These are phyloP conservation scores for Toxotes jaculatrix DNA, from an alignment of 2,113 vertebrate genomes.

Conservation along the genomic window DNA sequence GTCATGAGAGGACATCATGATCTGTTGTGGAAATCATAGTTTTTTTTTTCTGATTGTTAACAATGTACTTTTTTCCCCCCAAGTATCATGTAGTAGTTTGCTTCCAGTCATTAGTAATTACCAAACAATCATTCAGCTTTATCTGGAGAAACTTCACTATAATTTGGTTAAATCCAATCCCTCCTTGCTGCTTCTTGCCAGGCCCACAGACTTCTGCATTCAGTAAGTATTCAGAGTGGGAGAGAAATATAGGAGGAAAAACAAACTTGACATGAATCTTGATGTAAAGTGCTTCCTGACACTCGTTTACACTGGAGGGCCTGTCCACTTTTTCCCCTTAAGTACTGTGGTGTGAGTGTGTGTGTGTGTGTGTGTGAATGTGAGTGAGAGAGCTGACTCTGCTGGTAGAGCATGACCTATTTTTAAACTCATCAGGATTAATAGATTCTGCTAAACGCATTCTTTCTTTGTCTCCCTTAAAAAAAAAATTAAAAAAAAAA, in stretches of 20 bases:
- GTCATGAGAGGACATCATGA: too few relatives aligned
- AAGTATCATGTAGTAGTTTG: too few relatives aligned
- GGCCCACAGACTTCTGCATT: slow-evolving; percentile 3
- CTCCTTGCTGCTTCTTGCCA: not conserved
- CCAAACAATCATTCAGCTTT: not conserved
- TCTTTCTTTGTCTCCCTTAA: not conserved
- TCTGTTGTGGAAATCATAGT: too few relatives aligned
- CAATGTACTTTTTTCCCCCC: too few relatives aligned
- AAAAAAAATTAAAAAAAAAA: not conserved
- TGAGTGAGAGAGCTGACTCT: slow-evolving; percentile 41
- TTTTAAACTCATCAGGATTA: slow-evolving; percentile 45
- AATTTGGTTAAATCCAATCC: not conserved
- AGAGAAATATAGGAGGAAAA: slow-evolving; percentile 46
- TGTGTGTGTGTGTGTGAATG: slow-evolving; percentile 33
- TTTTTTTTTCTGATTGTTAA: too few relatives aligned
- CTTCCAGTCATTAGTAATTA: too few relatives aligned
- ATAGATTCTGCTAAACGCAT: not conserved
- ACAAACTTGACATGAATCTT: slow-evolving; percentile 54
- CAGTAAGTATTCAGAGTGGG: slow-evolving; percentile 1
- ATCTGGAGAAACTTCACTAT: slow-evolving; percentile 5
- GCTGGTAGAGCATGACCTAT: slow-evolving; percentile 53
- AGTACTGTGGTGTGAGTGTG: slow-evolving; percentile 13
- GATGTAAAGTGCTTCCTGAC: slow-evolving; percentile 67
- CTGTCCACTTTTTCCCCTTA: slow-evolving; percentile 47
- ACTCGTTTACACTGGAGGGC: slow-evolving; percentile 51